phyloP scores from a whole-genome alignment of 2,888 invertebrate genomes.

The Flexamia atlantica region DNA sequence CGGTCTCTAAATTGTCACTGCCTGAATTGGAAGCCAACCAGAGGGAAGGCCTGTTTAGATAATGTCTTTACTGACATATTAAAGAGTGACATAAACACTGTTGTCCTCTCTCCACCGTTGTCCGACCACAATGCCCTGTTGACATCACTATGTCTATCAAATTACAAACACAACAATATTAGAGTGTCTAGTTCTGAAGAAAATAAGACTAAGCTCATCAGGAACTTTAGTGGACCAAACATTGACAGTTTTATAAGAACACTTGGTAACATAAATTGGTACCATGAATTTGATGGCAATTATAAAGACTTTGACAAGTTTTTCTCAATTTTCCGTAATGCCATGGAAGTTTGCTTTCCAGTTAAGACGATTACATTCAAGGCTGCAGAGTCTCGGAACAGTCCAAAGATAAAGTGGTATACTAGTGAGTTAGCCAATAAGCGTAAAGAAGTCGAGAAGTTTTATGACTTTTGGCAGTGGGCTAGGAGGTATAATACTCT shows the following conservation, averaged over 20 bases:
- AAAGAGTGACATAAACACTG: too few species aligned
- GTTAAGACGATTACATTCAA: too few species aligned
- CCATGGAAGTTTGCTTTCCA: too few species aligned
- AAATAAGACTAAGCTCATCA: too few species aligned
- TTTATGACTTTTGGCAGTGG: slow-evolving; percentile 37
- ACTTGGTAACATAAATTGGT: neutral
- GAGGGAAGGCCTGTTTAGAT: neutral
- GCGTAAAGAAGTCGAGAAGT: slow-evolving; percentile 3
- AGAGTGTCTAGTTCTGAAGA: too few species aligned
- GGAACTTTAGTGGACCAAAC: neutral
- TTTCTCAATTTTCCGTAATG: too few species aligned
- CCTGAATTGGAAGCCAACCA: neutral
- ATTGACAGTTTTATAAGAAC: neutral
- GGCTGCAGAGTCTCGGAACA: neutral
- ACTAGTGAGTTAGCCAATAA: neutral
- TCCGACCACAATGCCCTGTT: slow-evolving; percentile 11
- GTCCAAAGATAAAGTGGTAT: neutral
- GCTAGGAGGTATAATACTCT: neutral
- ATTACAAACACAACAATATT: too few species aligned
- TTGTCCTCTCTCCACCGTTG: neutral
- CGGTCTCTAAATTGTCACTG: neutral
- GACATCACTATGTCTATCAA: neutral
- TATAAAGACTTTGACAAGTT: too few species aligned
- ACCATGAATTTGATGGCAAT: neutral
- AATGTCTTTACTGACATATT: too few species aligned